Evolutionary conservation across 2,888 invertebrate genomes (phyloP), one percentile per base, ranked within the genome.

Genomic region (Clepsis dumicolana): DNA sequence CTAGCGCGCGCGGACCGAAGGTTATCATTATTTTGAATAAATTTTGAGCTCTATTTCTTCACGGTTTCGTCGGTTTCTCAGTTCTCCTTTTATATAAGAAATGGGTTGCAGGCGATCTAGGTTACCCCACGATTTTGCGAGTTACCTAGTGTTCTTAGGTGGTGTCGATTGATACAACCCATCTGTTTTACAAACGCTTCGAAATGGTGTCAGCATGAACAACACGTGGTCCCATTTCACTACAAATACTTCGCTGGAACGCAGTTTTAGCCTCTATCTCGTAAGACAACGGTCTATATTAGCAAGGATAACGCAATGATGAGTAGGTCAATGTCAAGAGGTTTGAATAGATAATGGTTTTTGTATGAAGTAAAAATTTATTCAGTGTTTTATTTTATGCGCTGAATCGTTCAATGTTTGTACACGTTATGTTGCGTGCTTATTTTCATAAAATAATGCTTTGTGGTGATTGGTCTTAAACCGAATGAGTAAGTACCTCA

Each of bases 141-240:
- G 14, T 1, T 4, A 21, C 3, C 35, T 35, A 1, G 35, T 3
- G 10, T 0, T 12, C 1, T 24, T 48, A 10, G 27, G n/a, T 18
- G 61, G 56, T 63, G 67, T 18, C 14, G 67, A 67, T 50, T 48
- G 75, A 77, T 68, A 72, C 35, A 71, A 64, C 72, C 76, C 84
- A 83, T 80, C 74, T 79, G 81, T 81, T 80, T 79, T 76, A 73
- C 80, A 84, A 80, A 83, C 82, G 79, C 35, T 56, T 48, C 61
- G 41, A 56, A 63, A 50, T 56, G 62, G 67, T 63, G 56, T 50
- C 62, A 63, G 62, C 35, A 38, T 38, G 4, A 38, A 38, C 21
- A 50, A 59, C 65, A 67, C 67, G 56, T 67, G 67, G 56, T 56
- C 3, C 44, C 38, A 50, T 25, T 61, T 25, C 41, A 35, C 50